Percentiles rank a stretch among this genome's conserved stretches.
Evolutionary conservation across 2,888 invertebrate genomes (phyloP).

Genomic region (Aleiodes alternator): DNA sequence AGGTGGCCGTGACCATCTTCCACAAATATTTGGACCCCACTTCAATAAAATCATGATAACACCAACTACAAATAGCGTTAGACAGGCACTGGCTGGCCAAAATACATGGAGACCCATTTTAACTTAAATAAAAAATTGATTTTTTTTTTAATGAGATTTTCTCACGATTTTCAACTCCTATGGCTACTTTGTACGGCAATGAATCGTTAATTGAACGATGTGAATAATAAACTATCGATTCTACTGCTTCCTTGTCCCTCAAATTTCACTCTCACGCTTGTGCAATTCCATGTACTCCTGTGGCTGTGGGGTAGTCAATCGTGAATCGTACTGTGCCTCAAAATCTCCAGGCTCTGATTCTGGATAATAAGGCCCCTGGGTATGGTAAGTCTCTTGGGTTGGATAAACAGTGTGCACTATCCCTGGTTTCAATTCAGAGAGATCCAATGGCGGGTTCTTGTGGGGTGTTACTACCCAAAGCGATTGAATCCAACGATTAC

Average conservation of each 20-base stretch:
- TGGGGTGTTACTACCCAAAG: conserved; percentile 91
- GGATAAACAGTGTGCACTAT: conserved; percentile 60
- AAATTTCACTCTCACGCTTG: conserved; percentile 89
- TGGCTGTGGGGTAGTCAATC: conserved; percentile 60
- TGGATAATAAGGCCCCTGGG: conserved; percentile 72
- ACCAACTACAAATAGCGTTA: conserved; percentile 85
- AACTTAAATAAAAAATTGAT: neutral
- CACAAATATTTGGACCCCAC: conserved; percentile 84
- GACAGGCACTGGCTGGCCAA: conserved; percentile 86
- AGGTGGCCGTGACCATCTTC: conserved; percentile 64
- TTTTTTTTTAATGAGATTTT: conserved; percentile 13
- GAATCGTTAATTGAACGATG: conserved; percentile 3
- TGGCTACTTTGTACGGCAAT: conserved; percentile 13
- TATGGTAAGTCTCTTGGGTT: conserved; percentile 44
- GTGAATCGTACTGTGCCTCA: conserved; percentile 69
- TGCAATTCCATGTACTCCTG: conserved; percentile 81
- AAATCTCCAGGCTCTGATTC: conserved; percentile 60
- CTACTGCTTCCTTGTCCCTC: conserved; percentile 60
- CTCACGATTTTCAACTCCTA: conserved; percentile 15
- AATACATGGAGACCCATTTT: conserved; percentile 84
- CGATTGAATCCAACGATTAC: conserved; percentile 90
- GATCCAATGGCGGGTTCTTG: conserved; percentile 87
- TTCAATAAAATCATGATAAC: conserved; percentile 86
- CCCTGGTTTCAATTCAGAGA: conserved; percentile 82
- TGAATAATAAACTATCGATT: conserved; percentile 9